Percentiles rank a stretch among this genome's conserved stretches.
phyloP scores from a whole-genome alignment of 23 tunicate genomes.

The Trididemnum miniatum region DNA sequence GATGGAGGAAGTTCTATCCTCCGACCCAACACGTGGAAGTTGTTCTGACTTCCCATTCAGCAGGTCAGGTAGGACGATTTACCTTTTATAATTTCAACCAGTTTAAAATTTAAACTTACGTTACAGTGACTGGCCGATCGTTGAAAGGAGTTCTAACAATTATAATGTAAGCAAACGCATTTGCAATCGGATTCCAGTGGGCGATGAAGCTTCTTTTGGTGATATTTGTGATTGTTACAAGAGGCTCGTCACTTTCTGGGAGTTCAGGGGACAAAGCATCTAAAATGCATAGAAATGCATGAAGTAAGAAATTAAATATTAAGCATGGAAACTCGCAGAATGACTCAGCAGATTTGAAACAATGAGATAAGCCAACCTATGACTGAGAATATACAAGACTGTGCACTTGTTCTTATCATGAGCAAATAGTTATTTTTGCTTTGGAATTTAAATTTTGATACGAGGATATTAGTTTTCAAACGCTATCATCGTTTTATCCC shows the following conservation, averaged over 20 bases:
- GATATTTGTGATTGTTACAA: constrained; percentile 31
- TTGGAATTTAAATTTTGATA: neutral
- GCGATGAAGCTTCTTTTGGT: constrained; percentile 27
- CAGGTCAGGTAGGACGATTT: no score
- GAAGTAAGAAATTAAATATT: constrained; percentile 27
- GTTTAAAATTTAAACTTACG: no score
- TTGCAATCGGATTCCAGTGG: constrained; percentile 37
- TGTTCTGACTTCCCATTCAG: no score
- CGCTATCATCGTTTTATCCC: no score
- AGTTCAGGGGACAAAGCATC: constrained; percentile 41
- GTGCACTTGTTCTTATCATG: neutral
- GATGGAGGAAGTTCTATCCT: no score
- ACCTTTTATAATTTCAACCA: no score
- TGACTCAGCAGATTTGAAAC: neutral
- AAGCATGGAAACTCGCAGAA: neutral
- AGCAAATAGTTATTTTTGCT: no score
- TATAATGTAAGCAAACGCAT: constrained; percentile 48
- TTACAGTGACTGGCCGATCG: no score
- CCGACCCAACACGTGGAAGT: no score
- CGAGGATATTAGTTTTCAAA: no score
- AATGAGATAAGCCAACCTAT: neutral
- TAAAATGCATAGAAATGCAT: constrained; percentile 29
- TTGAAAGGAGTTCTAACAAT: constrained; percentile 1
- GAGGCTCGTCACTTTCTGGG: constrained; percentile 38
- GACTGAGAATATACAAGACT: neutral